Evolutionary conservation across 2,113 vertebrate genomes (phyloP).

Genomic region (Mionectes macconnelli): DNA sequence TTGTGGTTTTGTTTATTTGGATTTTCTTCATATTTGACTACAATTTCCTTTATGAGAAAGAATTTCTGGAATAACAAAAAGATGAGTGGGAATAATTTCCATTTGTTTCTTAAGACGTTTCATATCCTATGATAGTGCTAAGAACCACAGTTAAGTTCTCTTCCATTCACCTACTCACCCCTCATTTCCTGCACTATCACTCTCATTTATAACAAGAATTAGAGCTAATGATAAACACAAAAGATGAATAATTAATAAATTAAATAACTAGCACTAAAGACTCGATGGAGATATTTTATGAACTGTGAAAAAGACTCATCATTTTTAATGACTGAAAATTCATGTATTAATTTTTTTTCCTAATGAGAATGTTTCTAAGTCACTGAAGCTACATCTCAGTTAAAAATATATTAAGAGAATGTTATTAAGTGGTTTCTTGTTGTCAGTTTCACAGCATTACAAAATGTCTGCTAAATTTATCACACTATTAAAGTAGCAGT

Average conservation of each 20-base stretch:
- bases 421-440: neutral
- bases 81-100: neutral
- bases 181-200: neutral
- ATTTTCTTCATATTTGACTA: neutral
- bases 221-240: neutral
- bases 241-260: neutral
- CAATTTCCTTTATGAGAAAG: accelerated
- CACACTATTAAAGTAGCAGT: neutral
- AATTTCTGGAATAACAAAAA: neutral
- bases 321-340: constrained; percentile 7
- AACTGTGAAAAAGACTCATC: neutral
- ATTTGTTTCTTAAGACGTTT: neutral
- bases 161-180: neutral
- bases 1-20: neutral
- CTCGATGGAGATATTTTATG: neutral
- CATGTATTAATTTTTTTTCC: neutral
- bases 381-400: neutral
- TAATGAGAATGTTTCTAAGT: constrained; percentile 7
- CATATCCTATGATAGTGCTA: neutral
- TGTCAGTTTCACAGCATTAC: neutral
- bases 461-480: neutral
- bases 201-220: neutral
- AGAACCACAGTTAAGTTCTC: neutral
- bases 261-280: neutral
- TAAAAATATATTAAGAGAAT: neutral